Percentiles rank a stretch among this genome's conserved stretches.
These are phyloP conservation scores for Clanis bilineata DNA, from an alignment of 2,888 invertebrate species.

Conservation along the genomic window DNA sequence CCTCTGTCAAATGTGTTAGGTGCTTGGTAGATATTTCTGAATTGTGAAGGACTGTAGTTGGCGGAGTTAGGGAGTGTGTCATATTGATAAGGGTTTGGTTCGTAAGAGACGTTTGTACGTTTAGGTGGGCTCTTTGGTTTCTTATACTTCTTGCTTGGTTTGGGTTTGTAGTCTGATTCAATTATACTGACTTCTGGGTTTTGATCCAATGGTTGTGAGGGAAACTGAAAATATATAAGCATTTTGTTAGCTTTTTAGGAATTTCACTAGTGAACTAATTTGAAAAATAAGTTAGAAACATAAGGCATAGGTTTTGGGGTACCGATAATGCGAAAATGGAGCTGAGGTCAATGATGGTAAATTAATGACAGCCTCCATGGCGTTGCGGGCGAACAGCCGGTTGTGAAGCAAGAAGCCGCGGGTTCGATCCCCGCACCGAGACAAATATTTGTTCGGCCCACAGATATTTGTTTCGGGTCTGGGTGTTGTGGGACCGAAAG, in stretches of 20 bases:
- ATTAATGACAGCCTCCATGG: too few relatives aligned
- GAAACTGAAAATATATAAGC: neutral
- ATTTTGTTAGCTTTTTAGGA: neutral
- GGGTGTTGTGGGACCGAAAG: too few relatives aligned
- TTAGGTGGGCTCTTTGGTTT: slow-evolving; percentile 12
- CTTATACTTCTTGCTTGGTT: slow-evolving; percentile 14
- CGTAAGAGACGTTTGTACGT: slow-evolving; percentile 5
- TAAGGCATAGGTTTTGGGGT: too few relatives aligned
- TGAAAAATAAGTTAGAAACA: too few relatives aligned
- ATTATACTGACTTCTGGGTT: slow-evolving; percentile 47
- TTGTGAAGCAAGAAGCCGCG: too few relatives aligned
- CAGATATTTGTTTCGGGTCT: too few relatives aligned
- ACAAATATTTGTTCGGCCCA: too few relatives aligned
- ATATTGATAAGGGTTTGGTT: neutral
- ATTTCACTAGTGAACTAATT: too few relatives aligned
- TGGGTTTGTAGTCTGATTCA: slow-evolving; percentile 27
- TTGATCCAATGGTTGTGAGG: neutral
- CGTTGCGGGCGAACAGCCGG: too few relatives aligned
- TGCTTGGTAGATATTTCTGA: neutral
- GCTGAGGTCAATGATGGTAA: too few relatives aligned
- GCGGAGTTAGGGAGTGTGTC: neutral
- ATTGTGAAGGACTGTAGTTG: neutral
- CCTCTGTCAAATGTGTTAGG: neutral
- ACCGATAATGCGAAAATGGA: too few relatives aligned
- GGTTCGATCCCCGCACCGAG: too few relatives aligned